Conservation (phyloP, 2,888 invertebrate species). For the Meteorus colon region DNA sequence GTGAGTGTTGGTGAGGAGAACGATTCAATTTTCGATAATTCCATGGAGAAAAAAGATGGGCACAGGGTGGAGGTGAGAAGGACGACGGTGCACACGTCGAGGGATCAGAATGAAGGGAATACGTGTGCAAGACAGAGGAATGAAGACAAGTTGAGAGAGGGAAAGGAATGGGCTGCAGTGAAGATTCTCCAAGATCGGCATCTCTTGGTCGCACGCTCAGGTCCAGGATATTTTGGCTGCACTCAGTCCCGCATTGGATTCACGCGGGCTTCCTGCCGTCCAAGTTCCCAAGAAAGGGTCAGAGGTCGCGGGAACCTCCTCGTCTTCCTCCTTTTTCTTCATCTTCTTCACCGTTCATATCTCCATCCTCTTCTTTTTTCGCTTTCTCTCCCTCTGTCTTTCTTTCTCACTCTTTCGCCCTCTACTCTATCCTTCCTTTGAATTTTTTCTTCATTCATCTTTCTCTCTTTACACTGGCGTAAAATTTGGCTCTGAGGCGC, state of each 20-base stretch:
- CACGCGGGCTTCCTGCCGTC: constrained; percentile 35
- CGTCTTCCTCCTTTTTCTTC: constrained; percentile 48
- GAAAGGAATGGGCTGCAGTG: not conserved
- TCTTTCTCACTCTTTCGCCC: constrained; percentile 20
- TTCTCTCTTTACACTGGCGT: constrained; percentile 30
- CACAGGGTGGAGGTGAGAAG: not conserved
- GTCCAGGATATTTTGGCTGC: constrained; percentile 32
- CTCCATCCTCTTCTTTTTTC: constrained; percentile 47
- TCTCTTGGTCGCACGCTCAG: constrained; percentile 36
- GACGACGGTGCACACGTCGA: constrained; percentile 1
- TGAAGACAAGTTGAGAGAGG: not conserved
- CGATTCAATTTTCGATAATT: constrained; percentile 41
- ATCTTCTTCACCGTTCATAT: constrained; percentile 36
- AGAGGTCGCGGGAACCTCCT: constrained; percentile 61
- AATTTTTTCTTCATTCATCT: constrained; percentile 33
- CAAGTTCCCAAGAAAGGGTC: constrained; percentile 36
- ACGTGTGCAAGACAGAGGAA: constrained; percentile 7
- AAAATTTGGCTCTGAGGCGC: constrained; percentile 25
- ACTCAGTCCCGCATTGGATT: constrained; percentile 21
- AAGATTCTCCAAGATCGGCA: constrained; percentile 32
- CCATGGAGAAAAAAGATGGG: not conserved
- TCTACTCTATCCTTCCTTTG: constrained; percentile 30
- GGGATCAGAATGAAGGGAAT: not conserved
- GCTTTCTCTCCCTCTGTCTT: not conserved
- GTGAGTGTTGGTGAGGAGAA: constrained; percentile 6